Conservation (phyloP, 2,113 vertebrate genomes). For the Lophura nycthemera region DNA sequence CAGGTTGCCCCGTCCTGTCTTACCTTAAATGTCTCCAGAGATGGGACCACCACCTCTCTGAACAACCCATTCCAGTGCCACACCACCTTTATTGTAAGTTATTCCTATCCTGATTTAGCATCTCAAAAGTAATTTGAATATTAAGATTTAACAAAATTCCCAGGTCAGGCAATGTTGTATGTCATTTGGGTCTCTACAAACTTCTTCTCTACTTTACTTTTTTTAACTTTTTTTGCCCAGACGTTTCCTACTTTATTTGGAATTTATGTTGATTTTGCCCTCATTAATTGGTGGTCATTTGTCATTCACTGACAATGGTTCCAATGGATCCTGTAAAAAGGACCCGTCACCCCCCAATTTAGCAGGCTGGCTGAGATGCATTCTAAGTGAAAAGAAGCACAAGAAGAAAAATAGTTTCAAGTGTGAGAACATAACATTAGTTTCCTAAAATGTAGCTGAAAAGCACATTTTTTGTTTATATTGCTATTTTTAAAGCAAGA, state of each 20-base stretch:
- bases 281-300: not conserved
- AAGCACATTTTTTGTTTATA: not conserved
- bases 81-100: too few relatives aligned
- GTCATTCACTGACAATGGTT: not conserved
- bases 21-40: too few relatives aligned
- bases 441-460: not conserved
- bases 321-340: not conserved
- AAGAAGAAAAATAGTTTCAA: not conserved
- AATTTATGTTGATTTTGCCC: not conserved
- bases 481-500: not conserved
- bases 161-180: not conserved
- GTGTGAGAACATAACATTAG: not conserved
- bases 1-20: too few relatives aligned
- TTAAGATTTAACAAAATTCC: not conserved
- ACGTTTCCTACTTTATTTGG: rapidly evolving
- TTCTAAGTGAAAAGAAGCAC: not conserved
- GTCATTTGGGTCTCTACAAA: not conserved
- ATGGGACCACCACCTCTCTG: too few relatives aligned
- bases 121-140: not conserved
- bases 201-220: not conserved
- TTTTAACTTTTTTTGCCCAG: not conserved
- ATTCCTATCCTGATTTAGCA: not conserved
- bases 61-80: too few relatives aligned
- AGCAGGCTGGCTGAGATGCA: not conserved
- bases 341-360: not conserved